Conservation (phyloP, 1,140 invertebrate species). For the Drosophila miranda region DNA sequence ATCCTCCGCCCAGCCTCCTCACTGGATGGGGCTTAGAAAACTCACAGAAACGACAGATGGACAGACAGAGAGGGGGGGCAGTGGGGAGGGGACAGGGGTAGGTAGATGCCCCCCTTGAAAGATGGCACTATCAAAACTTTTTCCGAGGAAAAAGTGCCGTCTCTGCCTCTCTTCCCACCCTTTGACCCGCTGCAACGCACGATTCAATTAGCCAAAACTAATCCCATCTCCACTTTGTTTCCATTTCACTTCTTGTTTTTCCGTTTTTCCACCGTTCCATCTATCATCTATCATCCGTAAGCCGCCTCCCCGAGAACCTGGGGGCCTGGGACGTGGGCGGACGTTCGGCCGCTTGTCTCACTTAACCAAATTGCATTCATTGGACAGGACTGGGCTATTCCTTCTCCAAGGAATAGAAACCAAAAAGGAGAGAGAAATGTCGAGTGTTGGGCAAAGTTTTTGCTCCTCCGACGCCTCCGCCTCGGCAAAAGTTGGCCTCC, state of each 20-base stretch:
- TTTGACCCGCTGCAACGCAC: slow-evolving; percentile 34
- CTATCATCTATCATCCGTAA: slow-evolving; percentile 43
- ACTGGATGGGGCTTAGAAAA: background rate
- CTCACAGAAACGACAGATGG: background rate
- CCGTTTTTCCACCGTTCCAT: background rate
- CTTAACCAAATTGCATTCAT: slow-evolving; percentile 70
- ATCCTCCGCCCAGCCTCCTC: background rate
- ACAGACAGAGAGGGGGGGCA: too few species aligned
- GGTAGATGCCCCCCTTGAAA: background rate
- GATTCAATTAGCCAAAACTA: slow-evolving; percentile 73
- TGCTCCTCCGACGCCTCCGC: slow-evolving; percentile 17
- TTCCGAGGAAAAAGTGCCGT: background rate
- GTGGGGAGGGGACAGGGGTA: background rate
- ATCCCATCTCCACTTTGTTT: slow-evolving; percentile 38
- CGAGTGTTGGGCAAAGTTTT: slow-evolving; percentile 56
- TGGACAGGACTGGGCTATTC: too few species aligned
- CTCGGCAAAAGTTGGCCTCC: slow-evolving; percentile 18
- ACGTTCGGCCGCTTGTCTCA: too few species aligned
- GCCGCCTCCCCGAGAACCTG: background rate
- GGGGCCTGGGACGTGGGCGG: too few species aligned
- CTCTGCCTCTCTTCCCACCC: background rate
- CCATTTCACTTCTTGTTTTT: slow-evolving; percentile 33
- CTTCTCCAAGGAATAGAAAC: slow-evolving; percentile 3
- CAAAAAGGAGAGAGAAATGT: slow-evolving; percentile 27
- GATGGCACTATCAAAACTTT: slow-evolving; percentile 5